Evolutionary conservation across 2,888 invertebrate genomes (phyloP).

Genomic region (Ametastegia equiseti): DNA sequence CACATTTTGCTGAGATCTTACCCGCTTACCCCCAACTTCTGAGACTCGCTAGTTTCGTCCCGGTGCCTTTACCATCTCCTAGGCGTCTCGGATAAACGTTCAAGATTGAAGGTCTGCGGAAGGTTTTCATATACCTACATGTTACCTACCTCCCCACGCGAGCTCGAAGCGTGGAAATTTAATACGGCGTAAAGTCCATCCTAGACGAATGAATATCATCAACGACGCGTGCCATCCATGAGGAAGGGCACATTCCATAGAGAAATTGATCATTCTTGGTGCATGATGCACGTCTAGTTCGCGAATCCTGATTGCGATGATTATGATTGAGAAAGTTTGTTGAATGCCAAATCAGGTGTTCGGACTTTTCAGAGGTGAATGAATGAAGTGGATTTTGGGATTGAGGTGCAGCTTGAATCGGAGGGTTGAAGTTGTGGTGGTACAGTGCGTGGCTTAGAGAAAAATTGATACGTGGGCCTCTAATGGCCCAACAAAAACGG

Average conservation of each 20-base stretch:
- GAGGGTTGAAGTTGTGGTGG: not conserved
- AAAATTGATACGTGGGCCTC: slow-evolving; percentile 73
- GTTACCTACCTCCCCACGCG: not conserved
- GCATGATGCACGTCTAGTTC: not conserved
- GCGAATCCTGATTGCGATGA: not conserved
- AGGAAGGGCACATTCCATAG: not conserved
- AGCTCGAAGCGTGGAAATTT: slow-evolving; percentile 25
- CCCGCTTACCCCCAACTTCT: slow-evolving; percentile 50
- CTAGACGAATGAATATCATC: slow-evolving; percentile 21
- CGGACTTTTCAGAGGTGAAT: not conserved
- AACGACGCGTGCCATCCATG: not conserved
- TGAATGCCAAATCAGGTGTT: not conserved
- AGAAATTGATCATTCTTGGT: not conserved
- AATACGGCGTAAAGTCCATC: slow-evolving; percentile 22
- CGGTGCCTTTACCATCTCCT: slow-evolving; percentile 30
- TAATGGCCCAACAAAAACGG: slow-evolving; percentile 71
- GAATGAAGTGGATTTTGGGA: not conserved
- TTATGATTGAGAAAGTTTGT: not conserved
- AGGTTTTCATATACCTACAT: slow-evolving; percentile 12
- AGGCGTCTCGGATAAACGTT: slow-evolving; percentile 39
- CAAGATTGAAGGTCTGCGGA: slow-evolving; percentile 37
- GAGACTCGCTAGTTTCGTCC: slow-evolving; percentile 52
- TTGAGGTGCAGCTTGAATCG: not conserved
- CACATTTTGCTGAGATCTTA: slow-evolving; percentile 40
- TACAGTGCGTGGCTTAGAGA: slow-evolving; percentile 58